Percentiles rank a stretch among this genome's conserved stretches.
These are phyloP conservation scores for Reinhardtius hippoglossoides DNA, from an alignment of 2,113 vertebrate genomes.

Conservation along the genomic window DNA sequence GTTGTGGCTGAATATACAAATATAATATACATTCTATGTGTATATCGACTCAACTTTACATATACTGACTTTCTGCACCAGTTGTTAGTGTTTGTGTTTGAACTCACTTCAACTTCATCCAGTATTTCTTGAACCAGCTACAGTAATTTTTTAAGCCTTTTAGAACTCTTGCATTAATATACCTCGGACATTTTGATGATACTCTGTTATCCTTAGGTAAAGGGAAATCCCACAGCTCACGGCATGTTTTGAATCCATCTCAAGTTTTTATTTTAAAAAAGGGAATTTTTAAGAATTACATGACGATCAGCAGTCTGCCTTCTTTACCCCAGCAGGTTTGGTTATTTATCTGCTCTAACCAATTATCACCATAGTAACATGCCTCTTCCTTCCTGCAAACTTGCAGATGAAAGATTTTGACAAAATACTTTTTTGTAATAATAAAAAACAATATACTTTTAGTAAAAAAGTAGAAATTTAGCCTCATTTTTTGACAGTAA, in stretches of 20 bases:
- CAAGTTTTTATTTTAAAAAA: too few species aligned
- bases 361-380: not conserved
- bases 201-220: too few species aligned
- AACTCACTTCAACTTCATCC: not conserved
- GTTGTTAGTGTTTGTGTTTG: too few species aligned
- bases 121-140: not conserved
- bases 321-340: not conserved
- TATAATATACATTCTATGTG: too few species aligned
- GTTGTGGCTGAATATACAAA: too few species aligned
- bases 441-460: not conserved
- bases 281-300: not conserved
- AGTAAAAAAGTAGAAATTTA: not conserved
- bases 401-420: not conserved
- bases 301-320: too few species aligned
- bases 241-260: too few species aligned
- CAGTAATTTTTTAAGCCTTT: too few species aligned
- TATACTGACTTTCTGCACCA: not conserved
- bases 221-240: too few species aligned
- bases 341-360: not conserved
- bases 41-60: not conserved
- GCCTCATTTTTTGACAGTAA: not conserved
- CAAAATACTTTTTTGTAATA: not conserved
- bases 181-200: too few species aligned
- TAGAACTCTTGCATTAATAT: too few species aligned
- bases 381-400: conserved; percentile 1